These are phyloP conservation scores for Neoitamus cyanurus DNA, from an alignment of 2,888 invertebrate genomes.

Conservation along the genomic window DNA sequence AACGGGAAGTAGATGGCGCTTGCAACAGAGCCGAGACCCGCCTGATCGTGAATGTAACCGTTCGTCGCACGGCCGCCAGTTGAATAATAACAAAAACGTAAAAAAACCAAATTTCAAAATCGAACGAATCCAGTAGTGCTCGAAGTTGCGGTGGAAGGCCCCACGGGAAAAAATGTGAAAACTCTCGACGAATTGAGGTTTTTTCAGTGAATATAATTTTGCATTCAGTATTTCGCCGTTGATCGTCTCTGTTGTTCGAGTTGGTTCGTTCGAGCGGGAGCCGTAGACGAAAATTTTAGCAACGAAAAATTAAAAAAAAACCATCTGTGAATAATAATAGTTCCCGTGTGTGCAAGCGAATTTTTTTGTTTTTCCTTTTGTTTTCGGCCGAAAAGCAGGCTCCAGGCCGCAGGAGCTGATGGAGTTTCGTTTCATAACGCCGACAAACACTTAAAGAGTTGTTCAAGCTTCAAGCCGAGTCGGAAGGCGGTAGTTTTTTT, in stretches of 20 bases:
- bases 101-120: not conserved
- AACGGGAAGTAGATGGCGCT: constrained; percentile 45
- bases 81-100: not conserved
- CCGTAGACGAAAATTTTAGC: not conserved
- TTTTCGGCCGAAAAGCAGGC: not conserved
- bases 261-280: not conserved
- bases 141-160: not conserved
- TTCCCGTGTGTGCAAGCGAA: not conserved
- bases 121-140: not conserved
- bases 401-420: not conserved
- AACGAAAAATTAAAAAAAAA: not conserved
- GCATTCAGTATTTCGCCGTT: not conserved
- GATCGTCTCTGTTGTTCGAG: not conserved
- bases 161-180: not conserved
- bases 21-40: not conserved
- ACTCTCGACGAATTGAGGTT: not conserved
- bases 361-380: constrained; percentile 1
- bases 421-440: not conserved
- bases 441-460: not conserved
- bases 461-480: not conserved
- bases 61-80: not conserved
- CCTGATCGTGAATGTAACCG: constrained; percentile 3
- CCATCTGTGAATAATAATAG: constrained; percentile 13
- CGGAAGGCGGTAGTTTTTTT: not conserved
- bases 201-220: not conserved